These are phyloP conservation scores for Nomada fabriciana DNA, from an alignment of 2,888 invertebrate genomes.

Conservation along the genomic window DNA sequence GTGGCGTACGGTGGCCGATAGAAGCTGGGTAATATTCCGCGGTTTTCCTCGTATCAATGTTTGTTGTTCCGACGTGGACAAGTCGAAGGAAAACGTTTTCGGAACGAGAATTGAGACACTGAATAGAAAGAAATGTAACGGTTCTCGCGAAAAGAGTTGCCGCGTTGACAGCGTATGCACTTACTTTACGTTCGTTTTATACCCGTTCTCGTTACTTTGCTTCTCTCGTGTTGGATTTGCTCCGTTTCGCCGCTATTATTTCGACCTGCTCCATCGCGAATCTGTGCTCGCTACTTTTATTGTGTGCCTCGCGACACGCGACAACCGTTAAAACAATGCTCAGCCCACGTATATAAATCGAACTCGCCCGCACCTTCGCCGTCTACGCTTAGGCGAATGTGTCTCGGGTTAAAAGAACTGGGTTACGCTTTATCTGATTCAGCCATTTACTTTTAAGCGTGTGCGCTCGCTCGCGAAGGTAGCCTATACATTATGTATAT, in stretches of 20 bases:
- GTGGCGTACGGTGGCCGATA: conserved; percentile 66
- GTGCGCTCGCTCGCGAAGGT: conserved; percentile 12
- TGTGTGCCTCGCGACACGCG: conserved; percentile 53
- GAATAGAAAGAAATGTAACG: conserved; percentile 3
- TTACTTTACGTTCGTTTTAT: conserved; percentile 68
- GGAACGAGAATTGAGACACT: background rate
- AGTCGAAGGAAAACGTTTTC: conserved; percentile 30
- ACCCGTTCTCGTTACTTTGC: conserved; percentile 43
- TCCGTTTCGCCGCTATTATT: conserved; percentile 66
- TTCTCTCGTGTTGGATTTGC: conserved; percentile 49
- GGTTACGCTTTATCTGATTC: conserved; percentile 56
- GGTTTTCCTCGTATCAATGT: background rate
- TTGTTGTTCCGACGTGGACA: conserved; percentile 50
- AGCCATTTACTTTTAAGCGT: conserved; percentile 23
- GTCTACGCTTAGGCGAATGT: conserved; percentile 44
- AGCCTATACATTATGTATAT: background rate
- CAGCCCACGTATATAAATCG: conserved; percentile 32
- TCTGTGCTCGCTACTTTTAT: conserved; percentile 43
- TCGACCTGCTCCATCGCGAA: conserved; percentile 63
- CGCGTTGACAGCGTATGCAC: conserved; percentile 38
- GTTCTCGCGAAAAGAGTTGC: conserved; percentile 2
- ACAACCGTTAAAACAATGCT: conserved; percentile 62
- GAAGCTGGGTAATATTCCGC: conserved; percentile 46
- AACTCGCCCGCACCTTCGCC: conserved; percentile 7
- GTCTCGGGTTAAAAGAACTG: conserved; percentile 39